phyloP scores from a whole-genome alignment of 2,888 invertebrate species.

The Eremobia ochroleuca region DNA sequence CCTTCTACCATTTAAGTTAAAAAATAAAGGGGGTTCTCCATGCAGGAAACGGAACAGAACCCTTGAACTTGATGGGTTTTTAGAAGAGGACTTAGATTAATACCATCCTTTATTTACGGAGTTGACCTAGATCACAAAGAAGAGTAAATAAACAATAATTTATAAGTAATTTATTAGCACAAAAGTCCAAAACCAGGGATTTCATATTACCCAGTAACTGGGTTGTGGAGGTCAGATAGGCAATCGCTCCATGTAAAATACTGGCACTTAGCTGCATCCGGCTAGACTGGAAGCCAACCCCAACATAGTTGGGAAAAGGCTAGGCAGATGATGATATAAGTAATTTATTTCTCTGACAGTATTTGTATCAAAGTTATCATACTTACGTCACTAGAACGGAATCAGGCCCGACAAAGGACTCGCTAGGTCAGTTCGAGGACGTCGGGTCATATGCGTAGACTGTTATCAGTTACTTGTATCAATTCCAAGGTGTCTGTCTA shows the following conservation, averaged over 20 bases:
- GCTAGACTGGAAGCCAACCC: no score
- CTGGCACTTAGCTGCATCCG: no score
- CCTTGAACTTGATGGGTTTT: background rate
- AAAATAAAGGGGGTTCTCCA: background rate
- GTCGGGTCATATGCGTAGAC: slow-evolving; percentile 24
- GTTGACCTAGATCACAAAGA: background rate
- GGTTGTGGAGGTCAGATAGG: no score
- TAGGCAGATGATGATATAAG: background rate
- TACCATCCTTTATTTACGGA: background rate
- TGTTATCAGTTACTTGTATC: slow-evolving; percentile 24
- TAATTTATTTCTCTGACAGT: background rate
- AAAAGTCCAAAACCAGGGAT: no score
- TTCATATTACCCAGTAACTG: no score
- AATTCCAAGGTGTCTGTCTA: no score
- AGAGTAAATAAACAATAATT: background rate
- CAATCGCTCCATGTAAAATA: no score
- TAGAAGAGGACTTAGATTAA: background rate
- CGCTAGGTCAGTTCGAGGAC: slow-evolving; percentile 39
- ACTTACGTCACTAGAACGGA: slow-evolving; percentile 6
- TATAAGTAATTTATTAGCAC: background rate
- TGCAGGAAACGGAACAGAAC: background rate
- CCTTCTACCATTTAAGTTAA: no score
- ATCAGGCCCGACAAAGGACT: slow-evolving; percentile 35
- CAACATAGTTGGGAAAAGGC: no score
- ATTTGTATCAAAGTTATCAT: background rate